Conservation (phyloP, 2,113 vertebrate species). For the Istiophorus platypterus region DNA sequence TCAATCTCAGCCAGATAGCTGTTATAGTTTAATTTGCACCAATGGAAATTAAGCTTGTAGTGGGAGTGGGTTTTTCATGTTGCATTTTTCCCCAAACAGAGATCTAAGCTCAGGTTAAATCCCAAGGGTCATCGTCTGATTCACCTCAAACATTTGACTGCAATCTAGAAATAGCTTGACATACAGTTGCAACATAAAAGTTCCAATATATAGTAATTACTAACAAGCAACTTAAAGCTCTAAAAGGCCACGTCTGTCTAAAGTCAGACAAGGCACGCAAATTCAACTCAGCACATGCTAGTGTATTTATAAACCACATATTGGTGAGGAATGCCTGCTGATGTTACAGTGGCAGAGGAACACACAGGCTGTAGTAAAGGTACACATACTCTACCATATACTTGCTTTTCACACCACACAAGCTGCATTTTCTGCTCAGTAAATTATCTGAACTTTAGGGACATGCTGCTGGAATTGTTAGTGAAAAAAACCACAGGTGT, state of each 20-base stretch:
- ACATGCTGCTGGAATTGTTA: slow-evolving; percentile 35
- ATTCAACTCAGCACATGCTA: not conserved
- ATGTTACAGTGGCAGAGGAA: not conserved
- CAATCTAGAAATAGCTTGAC: not conserved
- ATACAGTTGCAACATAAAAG: no score
- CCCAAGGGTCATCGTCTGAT: not conserved
- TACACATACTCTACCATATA: not conserved
- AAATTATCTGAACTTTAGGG: slow-evolving; percentile 39
- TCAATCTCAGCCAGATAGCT: no score
- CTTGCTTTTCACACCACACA: slow-evolving; percentile 14
- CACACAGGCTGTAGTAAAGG: not conserved
- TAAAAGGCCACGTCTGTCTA: no score
- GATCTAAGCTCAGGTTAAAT: not conserved
- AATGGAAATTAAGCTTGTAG: not conserved
- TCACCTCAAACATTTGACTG: not conserved
- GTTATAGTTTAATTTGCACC: no score
- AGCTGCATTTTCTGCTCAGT: slow-evolving; percentile 28
- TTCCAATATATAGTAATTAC: no score
- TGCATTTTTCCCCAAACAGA: no score
- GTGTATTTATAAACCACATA: not conserved
- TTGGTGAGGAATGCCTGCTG: not conserved
- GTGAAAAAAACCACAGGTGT: slow-evolving; percentile 55
- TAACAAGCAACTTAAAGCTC: no score
- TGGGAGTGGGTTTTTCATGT: not conserved
- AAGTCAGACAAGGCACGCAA: not conserved